Base-by-base conservation (phyloP, 2,888 invertebrate species). In the Meta bourneti region DNA sequence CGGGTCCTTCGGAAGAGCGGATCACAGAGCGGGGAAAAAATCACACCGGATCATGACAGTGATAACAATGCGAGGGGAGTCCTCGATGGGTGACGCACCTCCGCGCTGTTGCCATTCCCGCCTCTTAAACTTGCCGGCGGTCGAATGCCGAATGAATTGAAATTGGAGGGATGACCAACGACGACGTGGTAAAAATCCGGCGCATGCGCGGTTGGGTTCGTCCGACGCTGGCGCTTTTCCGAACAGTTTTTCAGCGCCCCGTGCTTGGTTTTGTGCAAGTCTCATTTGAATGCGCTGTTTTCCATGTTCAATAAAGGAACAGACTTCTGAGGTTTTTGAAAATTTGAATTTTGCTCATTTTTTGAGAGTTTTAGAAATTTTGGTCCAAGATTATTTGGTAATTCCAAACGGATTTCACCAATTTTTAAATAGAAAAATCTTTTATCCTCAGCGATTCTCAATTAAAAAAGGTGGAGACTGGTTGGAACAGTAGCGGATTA, bases 41-140 rank as follows among this genome's bases (percentile, higher is more conserved):
- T 34, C 54, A 20, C 84, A 11, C 7, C 9, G 20, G 34, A 61
- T 69, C 20, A 16, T 19, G 70, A 70, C 13, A 16, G 9, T 61
- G n/a, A 77, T 70, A 54, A 86, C 78, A 84, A 75, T 77, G 77
- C 77, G 61, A 54, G 84, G 34, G 11, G 16, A 48, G 34, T 20
- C 61, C 11, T n/a, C 77, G 8, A 75, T 34, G 7, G 74, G 34
- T 75, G 74, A 81, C 61, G 13, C 61, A 16, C 6, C n/a, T 48
- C 34, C 34, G 34, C 34, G 7, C 5, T n/a, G 78, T 77, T 71
- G 70, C 71, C 80, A 72, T 54, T 34, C 7, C 54, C 16, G 79
- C 72, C 61, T 70, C 84, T 86, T 71, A 83, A 91, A 87, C 82
- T 91, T 91, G 91, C 91, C 91, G 91, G 91, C 82, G 82, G 71